Percentiles rank a stretch among this genome's conserved stretches.
Evolutionary conservation across 64 coral and sea anemone species (phyloP).

Genomic region (Orbicella faveolata): DNA sequence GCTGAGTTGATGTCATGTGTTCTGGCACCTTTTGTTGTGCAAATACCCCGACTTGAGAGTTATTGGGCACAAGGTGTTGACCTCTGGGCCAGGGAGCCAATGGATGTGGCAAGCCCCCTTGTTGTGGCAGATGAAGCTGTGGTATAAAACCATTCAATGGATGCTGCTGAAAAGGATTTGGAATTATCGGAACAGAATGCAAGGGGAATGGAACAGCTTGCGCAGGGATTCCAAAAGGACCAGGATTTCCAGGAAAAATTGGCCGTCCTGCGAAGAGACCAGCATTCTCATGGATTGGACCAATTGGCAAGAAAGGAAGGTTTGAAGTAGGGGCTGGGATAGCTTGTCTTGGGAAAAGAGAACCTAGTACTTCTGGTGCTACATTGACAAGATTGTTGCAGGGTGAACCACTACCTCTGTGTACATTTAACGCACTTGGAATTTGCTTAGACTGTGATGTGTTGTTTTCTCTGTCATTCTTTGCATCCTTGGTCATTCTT

Average conservation of each 20-base stretch:
- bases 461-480: not conserved
- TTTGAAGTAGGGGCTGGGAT: not conserved
- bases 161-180: not conserved
- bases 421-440: not conserved
- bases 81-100: not conserved
- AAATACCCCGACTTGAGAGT: not conserved
- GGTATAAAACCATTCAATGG: not conserved
- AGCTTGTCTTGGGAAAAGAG: not conserved
- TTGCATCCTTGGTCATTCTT: slow-evolving; percentile 54
- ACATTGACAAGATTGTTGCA: not conserved
- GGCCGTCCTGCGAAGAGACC: not conserved
- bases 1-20: not conserved
- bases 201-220: not conserved
- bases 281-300: not conserved
- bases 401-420: not conserved
- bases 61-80: not conserved
- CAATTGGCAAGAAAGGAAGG: not conserved
- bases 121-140: not conserved
- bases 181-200: not conserved
- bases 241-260: not conserved
- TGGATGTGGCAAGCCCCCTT: not conserved
- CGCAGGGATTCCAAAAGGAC: not conserved
- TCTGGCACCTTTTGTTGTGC: not conserved
- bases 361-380: not conserved
- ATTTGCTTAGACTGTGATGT: not conserved